Evolutionary conservation across 2,888 invertebrate genomes (phyloP), one percentile per base, ranked within the genome.

Genomic region (Helobdella robusta): DNA sequence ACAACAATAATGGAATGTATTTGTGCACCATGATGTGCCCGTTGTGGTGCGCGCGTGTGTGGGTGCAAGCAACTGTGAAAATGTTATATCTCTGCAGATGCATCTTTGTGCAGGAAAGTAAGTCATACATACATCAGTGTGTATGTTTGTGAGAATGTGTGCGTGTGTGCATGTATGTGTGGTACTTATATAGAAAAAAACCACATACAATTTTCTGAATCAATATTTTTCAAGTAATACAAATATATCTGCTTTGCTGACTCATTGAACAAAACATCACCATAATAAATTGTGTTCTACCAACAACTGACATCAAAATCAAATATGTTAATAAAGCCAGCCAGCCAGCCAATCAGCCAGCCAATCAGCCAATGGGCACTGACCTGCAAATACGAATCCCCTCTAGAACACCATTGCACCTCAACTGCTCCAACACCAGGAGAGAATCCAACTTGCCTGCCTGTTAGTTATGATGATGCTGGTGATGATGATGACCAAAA

Each of bases 401-500:
- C 83, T 99, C 98, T 65, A 99, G 83, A 40, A 99, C 98, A 82
- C 98, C 98, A 79, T 99, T 99, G 82, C 98, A 99, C 61, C 77
- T 70, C 72, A 98, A 83, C 82, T 99, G 98, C 81, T 99, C 98
- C 67, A 99, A 83, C 18, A 99, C 98, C 68, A 99, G 82, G 28
- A 89, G 87, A 18, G 98, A 92, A 77, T 95, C 94, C 74, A 99
- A 95, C 82, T 98, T 98, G 64, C 95, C 95, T 64, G 97, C 91
- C 80, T 81, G 69, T 32, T 74, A 4, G 50, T n/a, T n/a, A 50
- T 4, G 50, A 50, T 50, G n/a, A 18, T 50, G 50, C n/a, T 50
- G 50, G 50, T 50, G 50, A 25, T 40, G 50, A 18, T 50, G 50
- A 25, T 50, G 5, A 4, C 5, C 5, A 25, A 4, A n/a, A 18